phyloP scores from a whole-genome alignment of 2,888 invertebrate species.

The Rotaria magnacalcarata region DNA sequence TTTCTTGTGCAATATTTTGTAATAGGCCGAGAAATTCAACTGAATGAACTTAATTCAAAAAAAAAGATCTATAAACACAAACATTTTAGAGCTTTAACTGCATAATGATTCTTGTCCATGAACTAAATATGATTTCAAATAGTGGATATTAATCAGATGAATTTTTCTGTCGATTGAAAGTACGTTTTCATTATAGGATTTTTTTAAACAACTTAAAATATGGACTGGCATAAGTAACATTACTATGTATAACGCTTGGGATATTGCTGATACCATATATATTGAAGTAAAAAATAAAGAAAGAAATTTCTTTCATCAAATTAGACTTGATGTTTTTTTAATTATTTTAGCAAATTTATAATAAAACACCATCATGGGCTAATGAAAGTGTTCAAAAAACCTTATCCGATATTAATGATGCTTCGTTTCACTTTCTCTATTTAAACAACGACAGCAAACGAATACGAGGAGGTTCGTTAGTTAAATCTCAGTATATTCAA shows the following conservation, averaged over 20 bases:
- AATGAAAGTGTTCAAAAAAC: conserved; percentile 50
- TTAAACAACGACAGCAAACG: background rate
- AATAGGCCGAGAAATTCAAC: no score
- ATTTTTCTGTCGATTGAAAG: background rate
- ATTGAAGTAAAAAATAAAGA: conserved; percentile 51
- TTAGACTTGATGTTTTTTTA: background rate
- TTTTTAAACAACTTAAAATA: background rate
- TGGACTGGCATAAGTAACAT: background rate
- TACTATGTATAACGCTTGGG: conserved; percentile 47
- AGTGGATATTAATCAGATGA: no score
- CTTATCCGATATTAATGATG: conserved; percentile 48
- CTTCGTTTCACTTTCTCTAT: conserved; percentile 50
- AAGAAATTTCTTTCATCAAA: background rate
- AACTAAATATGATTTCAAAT: no score
- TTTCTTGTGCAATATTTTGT: no score
- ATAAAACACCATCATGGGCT: conserved; percentile 49
- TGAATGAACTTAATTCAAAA: no score
- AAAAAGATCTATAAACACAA: no score
- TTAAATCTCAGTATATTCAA: no score
- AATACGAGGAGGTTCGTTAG: background rate
- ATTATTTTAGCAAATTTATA: conserved; percentile 49
- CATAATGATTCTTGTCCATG: no score
- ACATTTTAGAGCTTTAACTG: no score
- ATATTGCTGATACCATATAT: conserved; percentile 50
- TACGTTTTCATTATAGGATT: background rate